Evolutionary conservation across 1,140 invertebrate species (phyloP).

Genomic region (Cotesia typhae): DNA sequence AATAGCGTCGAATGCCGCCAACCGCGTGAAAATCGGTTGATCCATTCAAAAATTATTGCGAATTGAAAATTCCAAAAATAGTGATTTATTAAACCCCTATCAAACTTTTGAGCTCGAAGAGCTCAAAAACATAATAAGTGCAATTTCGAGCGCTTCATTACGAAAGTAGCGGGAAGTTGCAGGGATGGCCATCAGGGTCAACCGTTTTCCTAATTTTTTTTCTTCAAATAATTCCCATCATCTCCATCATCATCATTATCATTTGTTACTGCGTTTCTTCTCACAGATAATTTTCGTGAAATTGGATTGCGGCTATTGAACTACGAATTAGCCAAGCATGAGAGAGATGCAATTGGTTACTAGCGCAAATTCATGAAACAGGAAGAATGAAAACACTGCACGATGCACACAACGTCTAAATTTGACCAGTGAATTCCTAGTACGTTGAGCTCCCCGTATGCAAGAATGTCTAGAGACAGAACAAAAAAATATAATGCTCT

Average conservation of each 20-base stretch:
- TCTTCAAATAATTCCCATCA: neutral
- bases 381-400: slow-evolving; percentile 13
- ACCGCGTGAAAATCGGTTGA: too few species aligned
- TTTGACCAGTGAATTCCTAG: slow-evolving; percentile 21
- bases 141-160: too few species aligned
- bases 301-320: neutral
- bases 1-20: too few species aligned
- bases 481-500: neutral
- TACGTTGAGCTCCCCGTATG: neutral
- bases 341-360: neutral
- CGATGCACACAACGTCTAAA: slow-evolving; percentile 15
- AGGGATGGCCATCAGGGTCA: too few species aligned
- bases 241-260: neutral
- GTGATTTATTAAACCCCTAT: too few species aligned
- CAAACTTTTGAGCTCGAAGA: too few species aligned
- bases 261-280: neutral
- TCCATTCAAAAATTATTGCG: too few species aligned
- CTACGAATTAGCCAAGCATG: slow-evolving; percentile 15
- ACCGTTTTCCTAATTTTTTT: neutral
- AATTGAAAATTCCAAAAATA: too few species aligned
- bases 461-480: neutral
- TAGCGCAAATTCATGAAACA: slow-evolving; percentile 18
- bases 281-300: neutral
- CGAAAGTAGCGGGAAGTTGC: too few species aligned
- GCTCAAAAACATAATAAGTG: too few species aligned